phyloP scores from a whole-genome alignment of 2,888 invertebrate genomes.

The Galerucella calmariensis region DNA sequence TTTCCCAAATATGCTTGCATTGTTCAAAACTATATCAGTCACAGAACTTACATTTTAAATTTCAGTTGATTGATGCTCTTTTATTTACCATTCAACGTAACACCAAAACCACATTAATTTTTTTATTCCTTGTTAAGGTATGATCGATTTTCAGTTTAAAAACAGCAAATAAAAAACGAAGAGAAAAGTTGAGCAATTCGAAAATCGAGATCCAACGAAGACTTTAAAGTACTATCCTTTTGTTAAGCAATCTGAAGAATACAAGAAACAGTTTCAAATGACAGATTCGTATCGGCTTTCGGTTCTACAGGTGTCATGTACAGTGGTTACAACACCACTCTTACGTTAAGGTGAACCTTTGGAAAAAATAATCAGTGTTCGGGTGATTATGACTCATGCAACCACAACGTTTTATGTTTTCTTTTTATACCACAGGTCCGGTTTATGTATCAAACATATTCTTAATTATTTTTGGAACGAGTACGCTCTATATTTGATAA shows the following conservation, averaged over 20 bases:
- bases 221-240: constrained; percentile 52
- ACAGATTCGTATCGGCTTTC: constrained; percentile 51
- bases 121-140: constrained; percentile 13
- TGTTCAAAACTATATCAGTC: not conserved
- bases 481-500: not conserved
- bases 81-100: constrained; percentile 3
- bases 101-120: not conserved
- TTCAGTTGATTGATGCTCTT: not conserved
- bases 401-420: constrained; percentile 15
- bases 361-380: constrained; percentile 14
- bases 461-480: not conserved
- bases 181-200: constrained; percentile 39
- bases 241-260: constrained; percentile 51
- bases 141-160: constrained; percentile 45
- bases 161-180: constrained; percentile 18
- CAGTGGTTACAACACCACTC: constrained; percentile 44
- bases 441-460: not conserved
- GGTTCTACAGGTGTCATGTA: constrained; percentile 55
- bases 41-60: not conserved
- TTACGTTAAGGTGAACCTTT: constrained; percentile 27
- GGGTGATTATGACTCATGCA: constrained; percentile 17
- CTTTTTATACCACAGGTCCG: not conserved
- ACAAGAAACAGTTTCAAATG: constrained; percentile 51
- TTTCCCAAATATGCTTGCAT: too few relatives aligned
- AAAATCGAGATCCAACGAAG: constrained; percentile 49